Conservation (phyloP, 2,113 vertebrate species). For the Perca flavescens region DNA sequence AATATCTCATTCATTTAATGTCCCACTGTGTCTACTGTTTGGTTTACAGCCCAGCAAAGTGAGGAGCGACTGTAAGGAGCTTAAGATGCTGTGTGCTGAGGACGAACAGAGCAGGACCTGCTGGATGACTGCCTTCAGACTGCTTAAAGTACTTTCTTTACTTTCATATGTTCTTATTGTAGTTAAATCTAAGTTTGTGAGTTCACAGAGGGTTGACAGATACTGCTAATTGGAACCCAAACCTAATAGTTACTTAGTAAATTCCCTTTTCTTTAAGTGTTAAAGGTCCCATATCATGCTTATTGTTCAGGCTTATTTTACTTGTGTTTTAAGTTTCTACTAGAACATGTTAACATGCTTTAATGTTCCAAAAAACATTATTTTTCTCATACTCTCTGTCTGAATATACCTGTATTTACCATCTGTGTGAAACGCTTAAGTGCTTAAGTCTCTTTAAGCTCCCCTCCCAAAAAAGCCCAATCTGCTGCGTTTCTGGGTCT, state of each 20-base stretch:
- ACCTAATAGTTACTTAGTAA: not conserved
- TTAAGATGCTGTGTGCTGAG: constrained; percentile 94
- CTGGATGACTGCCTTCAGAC: constrained; percentile 97
- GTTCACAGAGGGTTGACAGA: not conserved
- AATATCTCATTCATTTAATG: constrained; percentile 32
- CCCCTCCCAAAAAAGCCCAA: too few species aligned
- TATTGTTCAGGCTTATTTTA: too few species aligned
- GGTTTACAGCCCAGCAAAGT: constrained; percentile 90
- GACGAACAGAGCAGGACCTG: constrained; percentile 94
- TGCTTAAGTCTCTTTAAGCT: too few species aligned
- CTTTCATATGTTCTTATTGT: not conserved
- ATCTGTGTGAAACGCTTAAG: too few species aligned
- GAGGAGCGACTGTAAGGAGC: constrained; percentile 91
- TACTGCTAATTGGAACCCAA: not conserved
- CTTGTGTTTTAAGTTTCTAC: too few species aligned
- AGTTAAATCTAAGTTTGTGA: not conserved
- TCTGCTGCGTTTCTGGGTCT: too few species aligned
- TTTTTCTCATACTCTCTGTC: too few species aligned
- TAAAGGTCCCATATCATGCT: too few species aligned
- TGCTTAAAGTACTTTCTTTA: constrained; percentile 90
- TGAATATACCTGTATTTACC: too few species aligned
- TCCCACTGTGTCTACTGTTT: constrained; percentile 50
- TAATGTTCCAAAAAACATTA: too few species aligned
- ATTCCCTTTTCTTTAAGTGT: not conserved
- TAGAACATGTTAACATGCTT: too few species aligned